A percentile compares a stretch with the other conserved stretches of the same genome.
These are phyloP conservation scores for Ibycter americanus DNA, from an alignment of 2,797 vertebrate species.

Conservation along the genomic window DNA sequence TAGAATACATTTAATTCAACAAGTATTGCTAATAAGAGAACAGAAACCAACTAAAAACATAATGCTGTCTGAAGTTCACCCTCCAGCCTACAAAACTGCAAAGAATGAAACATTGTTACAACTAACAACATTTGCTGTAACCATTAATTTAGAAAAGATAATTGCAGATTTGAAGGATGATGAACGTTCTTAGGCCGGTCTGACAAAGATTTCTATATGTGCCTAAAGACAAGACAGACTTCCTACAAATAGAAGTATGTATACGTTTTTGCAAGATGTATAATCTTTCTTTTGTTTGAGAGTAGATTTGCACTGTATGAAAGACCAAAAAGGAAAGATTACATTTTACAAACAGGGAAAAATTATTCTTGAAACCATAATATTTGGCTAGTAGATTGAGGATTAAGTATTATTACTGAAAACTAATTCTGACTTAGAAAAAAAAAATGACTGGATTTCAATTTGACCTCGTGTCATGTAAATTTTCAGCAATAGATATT, in stretches of 20 bases:
- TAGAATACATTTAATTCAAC: not conserved
- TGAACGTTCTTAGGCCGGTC: not conserved
- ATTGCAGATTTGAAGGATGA: not conserved
- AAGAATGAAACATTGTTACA: not conserved
- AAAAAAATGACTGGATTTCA: not conserved
- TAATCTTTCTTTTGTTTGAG: not conserved
- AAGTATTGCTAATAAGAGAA: not conserved
- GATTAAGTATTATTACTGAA: not conserved
- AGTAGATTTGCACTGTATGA: not conserved
- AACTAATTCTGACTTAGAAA: not conserved
- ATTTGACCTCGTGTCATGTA: not conserved
- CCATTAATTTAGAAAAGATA: not conserved
- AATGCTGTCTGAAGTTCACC: not conserved
- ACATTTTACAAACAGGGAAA: not conserved
- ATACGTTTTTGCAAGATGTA: not conserved
- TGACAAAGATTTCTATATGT: not conserved
- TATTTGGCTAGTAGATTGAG: not conserved
- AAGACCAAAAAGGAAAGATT: not conserved
- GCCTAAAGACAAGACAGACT: not conserved
- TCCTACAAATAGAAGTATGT: not conserved
- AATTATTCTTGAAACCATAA: not conserved
- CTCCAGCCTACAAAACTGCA: not conserved
- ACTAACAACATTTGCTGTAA: not conserved
- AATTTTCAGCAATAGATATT: not conserved
- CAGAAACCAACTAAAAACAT: not conserved